Percentiles rank a stretch among this genome's conserved stretches.
These are phyloP conservation scores for Merops nubicus DNA, from an alignment of 2,113 vertebrate genomes.

Conservation along the genomic window DNA sequence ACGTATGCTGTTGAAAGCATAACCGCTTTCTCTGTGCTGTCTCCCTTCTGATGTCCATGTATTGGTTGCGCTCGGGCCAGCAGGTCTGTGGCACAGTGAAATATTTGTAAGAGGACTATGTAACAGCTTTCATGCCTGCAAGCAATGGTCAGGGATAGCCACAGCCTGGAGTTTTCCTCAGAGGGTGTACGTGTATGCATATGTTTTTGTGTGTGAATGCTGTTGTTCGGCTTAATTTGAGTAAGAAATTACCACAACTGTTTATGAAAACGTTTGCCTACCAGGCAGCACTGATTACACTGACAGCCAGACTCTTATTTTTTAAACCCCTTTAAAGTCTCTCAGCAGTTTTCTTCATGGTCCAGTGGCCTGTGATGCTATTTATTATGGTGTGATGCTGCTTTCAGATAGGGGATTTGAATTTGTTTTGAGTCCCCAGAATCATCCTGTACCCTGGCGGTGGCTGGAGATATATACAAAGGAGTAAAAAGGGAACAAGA, in stretches of 20 bases:
- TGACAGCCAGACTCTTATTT: background rate
- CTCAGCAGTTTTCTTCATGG: background rate
- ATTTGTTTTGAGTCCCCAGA: background rate
- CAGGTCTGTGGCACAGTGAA: background rate
- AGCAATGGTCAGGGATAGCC: background rate
- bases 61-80: background rate
- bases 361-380: background rate
- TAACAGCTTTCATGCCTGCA: background rate
- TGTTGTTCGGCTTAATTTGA: background rate
- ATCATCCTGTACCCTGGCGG: background rate
- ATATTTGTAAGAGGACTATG: background rate
- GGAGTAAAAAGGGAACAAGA: background rate
- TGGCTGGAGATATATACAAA: background rate
- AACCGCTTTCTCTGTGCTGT: background rate
- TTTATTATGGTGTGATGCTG: background rate
- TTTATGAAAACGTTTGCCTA: background rate
- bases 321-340: background rate
- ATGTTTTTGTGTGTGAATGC: background rate
- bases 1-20: background rate
- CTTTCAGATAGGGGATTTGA: background rate
- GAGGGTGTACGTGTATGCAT: too few relatives aligned
- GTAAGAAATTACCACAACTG: background rate
- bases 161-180: background rate
- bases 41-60: background rate
- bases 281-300: background rate